Evolutionary conservation across 2,888 invertebrate genomes (phyloP).

Genomic region (Epinotia ramella): DNA sequence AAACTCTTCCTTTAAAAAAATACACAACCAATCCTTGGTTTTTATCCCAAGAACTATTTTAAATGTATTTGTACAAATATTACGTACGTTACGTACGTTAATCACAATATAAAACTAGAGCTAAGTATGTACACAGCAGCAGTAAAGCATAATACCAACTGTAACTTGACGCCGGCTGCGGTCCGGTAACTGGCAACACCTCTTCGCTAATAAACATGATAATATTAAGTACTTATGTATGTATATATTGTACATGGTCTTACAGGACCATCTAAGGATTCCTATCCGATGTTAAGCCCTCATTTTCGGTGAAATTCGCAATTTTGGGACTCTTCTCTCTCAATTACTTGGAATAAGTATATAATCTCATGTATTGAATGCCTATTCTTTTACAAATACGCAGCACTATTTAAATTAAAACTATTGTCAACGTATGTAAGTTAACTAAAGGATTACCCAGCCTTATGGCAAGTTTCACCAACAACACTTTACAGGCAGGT

Average conservation of each 20-base stretch:
- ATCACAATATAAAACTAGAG: neutral
- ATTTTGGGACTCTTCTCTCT: too few species aligned
- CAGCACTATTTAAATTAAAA: too few species aligned
- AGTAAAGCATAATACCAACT: neutral
- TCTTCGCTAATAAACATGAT: neutral
- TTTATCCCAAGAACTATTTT: too few species aligned
- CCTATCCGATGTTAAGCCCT: neutral
- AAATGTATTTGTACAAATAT: neutral
- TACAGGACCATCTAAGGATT: neutral
- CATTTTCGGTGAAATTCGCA: neutral
- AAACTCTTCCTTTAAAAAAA: too few species aligned
- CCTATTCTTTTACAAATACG: too few species aligned
- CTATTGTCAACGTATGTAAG: too few species aligned
- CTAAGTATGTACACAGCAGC: neutral
- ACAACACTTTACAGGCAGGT: too few species aligned
- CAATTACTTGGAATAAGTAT: too few species aligned
- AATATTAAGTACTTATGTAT: neutral
- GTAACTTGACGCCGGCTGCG: slow-evolving; percentile 2
- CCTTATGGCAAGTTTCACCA: too few species aligned
- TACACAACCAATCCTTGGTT: too few species aligned
- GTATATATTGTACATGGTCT: neutral
- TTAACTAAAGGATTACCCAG: too few species aligned
- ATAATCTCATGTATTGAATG: too few species aligned
- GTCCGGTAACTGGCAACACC: neutral
- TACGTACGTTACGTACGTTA: neutral